A percentile compares a stretch with the other conserved stretches of the same genome.
Conservation (phyloP, 2,113 vertebrate species). For the Arothron firmamentum region DNA sequence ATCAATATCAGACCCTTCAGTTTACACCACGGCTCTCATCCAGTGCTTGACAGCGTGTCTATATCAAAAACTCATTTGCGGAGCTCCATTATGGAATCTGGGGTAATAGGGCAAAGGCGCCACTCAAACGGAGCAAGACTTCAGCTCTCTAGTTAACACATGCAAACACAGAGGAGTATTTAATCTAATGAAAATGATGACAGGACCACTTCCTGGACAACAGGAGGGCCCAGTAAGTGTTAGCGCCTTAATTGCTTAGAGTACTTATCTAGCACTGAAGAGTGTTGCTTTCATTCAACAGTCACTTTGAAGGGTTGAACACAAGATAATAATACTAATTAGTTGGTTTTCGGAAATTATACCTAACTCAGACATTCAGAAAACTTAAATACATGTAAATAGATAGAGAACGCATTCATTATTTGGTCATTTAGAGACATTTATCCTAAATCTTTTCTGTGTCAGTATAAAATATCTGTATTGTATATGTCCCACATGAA, state of each 20-base stretch:
- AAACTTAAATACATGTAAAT: no score
- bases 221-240: slow-evolving; percentile 3
- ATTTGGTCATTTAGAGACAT: no score
- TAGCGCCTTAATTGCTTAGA: not conserved
- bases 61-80: slow-evolving; percentile 6
- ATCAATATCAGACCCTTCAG: not conserved
- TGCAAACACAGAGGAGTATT: slow-evolving; percentile 34
- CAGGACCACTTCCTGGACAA: slow-evolving; percentile 8
- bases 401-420: no score
- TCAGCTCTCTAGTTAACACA: slow-evolving; percentile 40
- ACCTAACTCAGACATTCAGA: no score
- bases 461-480: no score
- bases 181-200: slow-evolving; percentile 1
- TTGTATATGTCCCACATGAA: no score
- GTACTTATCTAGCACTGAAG: slow-evolving; percentile 1
- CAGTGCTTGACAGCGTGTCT: slow-evolving; percentile 1
- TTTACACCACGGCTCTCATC: not conserved
- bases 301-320: not conserved
- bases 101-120: slow-evolving; percentile 3
- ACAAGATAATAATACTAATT: no score
- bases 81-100: not conserved
- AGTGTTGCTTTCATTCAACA: slow-evolving; percentile 9
- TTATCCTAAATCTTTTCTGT: no score
- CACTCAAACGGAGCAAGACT: slow-evolving; percentile 21
- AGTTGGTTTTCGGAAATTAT: no score